phyloP scores from a whole-genome alignment of 2,888 invertebrate genomes.

The Luperina nickerlii region DNA sequence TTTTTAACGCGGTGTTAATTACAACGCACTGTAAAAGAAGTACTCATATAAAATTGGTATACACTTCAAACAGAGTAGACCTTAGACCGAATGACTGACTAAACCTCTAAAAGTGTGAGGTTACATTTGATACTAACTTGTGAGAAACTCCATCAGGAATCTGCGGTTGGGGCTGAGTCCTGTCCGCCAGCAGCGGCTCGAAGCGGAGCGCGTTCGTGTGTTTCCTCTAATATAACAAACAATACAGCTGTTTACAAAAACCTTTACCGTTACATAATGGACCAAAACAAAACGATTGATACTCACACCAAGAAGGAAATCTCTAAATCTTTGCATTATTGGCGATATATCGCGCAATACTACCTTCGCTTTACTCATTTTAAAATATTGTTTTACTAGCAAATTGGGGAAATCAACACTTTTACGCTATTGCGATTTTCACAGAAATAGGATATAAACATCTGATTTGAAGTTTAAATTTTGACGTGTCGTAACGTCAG shows the following conservation, averaged over 20 bases:
- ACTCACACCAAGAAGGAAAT: slow-evolving; percentile 92
- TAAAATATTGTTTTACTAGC: slow-evolving; percentile 43
- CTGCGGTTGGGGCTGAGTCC: slow-evolving; percentile 95
- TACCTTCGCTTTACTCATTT: slow-evolving; percentile 84
- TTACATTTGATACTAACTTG: slow-evolving; percentile 78
- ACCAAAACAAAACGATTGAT: slow-evolving; percentile 55
- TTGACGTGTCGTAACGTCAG: slow-evolving; percentile 3
- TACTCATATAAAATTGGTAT: neutral
- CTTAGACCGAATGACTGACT: neutral
- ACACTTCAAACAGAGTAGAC: neutral
- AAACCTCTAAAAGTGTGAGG: slow-evolving; percentile 13
- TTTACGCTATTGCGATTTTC: slow-evolving; percentile 23
- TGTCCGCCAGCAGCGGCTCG: slow-evolving; percentile 91
- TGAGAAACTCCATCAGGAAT: slow-evolving; percentile 96
- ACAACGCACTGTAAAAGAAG: neutral
- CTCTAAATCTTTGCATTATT: slow-evolving; percentile 90
- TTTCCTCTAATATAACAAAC: slow-evolving; percentile 87
- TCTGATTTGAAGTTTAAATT: slow-evolving; percentile 56
- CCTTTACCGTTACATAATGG: slow-evolving; percentile 75
- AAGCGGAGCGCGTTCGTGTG: slow-evolving; percentile 92
- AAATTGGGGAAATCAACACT: slow-evolving; percentile 14
- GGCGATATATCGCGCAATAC: slow-evolving; percentile 92
- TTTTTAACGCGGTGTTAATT: no score
- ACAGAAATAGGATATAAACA: slow-evolving; percentile 50
- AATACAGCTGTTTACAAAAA: slow-evolving; percentile 32